These are phyloP conservation scores for Itoplectis maculator DNA, from an alignment of 2,888 invertebrate genomes.

Conservation along the genomic window DNA sequence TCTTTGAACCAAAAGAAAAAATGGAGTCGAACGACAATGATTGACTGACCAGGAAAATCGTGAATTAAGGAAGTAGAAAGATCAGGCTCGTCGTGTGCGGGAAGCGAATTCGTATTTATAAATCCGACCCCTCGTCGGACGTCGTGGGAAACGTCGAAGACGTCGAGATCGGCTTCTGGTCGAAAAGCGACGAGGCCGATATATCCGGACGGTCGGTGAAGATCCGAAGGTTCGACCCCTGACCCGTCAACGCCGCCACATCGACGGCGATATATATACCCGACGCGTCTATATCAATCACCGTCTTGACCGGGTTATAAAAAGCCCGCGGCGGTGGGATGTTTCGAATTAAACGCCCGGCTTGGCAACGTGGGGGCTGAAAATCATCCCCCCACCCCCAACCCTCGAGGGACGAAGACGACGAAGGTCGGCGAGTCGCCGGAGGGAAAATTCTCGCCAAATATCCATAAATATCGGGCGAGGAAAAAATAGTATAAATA, in stretches of 20 bases:
- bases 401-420: slow-evolving; percentile 14
- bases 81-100: too few species aligned
- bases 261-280: not conserved
- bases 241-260: slow-evolving; percentile 20
- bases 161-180: slow-evolving; percentile 10
- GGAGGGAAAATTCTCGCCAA: not conserved
- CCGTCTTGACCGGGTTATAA: slow-evolving; percentile 49
- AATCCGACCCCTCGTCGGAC: not conserved
- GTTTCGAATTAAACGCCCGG: slow-evolving; percentile 43
- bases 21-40: too few species aligned
- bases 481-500: not conserved
- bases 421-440: slow-evolving; percentile 22
- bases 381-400: not conserved
- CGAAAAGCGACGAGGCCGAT: slow-evolving; percentile 33
- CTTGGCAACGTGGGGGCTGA: slow-evolving; percentile 39
- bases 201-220: slow-evolving; percentile 19
- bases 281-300: slow-evolving; percentile 45
- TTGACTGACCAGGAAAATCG: too few species aligned
- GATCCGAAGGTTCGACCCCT: slow-evolving; percentile 26
- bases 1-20: too few species aligned
- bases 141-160: not conserved
- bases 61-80: too few species aligned
- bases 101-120: too few species aligned
- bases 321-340: slow-evolving; percentile 41
- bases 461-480: not conserved